Conservation (phyloP, 2,113 vertebrate species). For the Lota lota region DNA sequence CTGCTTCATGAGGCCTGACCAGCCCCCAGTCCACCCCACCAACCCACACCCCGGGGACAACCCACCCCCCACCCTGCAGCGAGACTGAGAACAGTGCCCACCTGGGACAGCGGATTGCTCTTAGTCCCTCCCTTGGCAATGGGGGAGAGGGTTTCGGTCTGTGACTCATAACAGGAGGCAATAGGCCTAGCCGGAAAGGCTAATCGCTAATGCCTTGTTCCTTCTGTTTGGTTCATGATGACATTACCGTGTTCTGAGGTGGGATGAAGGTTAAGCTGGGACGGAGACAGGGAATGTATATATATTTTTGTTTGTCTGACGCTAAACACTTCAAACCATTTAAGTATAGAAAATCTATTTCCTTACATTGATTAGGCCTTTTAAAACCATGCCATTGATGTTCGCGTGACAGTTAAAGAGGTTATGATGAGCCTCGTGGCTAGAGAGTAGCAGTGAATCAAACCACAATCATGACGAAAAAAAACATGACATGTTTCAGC, state of each 20-base stretch:
- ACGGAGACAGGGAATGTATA: not conserved
- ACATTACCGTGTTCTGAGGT: conserved; percentile 33
- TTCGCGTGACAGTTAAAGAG: too few species aligned
- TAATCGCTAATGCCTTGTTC: conserved; percentile 29
- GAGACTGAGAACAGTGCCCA: conserved; percentile 12
- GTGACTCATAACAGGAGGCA: conserved; percentile 21
- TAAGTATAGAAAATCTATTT: not conserved
- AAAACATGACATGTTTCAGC: too few species aligned
- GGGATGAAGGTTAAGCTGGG: conserved; percentile 34
- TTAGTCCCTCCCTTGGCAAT: conserved; percentile 39
- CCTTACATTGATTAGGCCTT: too few species aligned
- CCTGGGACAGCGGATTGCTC: conserved; percentile 42
- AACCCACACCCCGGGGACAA: conserved; percentile 11
- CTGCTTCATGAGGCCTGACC: too few species aligned
- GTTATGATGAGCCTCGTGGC: too few species aligned
- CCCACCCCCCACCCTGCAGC: not conserved
- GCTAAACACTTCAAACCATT: not conserved
- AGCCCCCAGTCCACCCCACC: not conserved
- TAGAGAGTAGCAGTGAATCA: too few species aligned
- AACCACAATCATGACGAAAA: too few species aligned
- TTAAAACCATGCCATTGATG: too few species aligned
- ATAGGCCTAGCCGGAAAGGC: conserved; percentile 17
- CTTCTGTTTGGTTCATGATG: conserved; percentile 22
- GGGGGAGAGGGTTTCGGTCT: conserved; percentile 25
- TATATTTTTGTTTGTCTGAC: not conserved